A percentile compares a stretch with the other conserved stretches of the same genome.
Conservation (phyloP, 2,113 vertebrate genomes). For the Cryptotis parvus region DNA sequence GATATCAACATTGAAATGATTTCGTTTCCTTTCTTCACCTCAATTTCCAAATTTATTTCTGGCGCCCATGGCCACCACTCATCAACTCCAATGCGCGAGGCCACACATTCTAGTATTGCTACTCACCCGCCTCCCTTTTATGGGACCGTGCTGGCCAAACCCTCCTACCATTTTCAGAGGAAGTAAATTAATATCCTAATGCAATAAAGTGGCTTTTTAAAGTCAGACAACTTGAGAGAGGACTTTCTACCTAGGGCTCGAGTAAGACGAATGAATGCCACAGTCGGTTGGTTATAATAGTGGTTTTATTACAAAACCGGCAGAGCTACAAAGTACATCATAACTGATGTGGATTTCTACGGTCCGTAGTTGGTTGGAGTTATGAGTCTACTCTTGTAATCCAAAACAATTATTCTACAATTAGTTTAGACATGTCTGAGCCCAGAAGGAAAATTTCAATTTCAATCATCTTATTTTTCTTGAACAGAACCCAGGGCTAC, state of each 20-base stretch:
- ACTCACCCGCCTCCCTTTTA: no score
- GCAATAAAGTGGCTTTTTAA: not conserved
- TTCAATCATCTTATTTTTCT: constrained; percentile 71
- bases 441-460: constrained; percentile 82
- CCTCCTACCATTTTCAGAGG: not conserved
- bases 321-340: constrained; percentile 57
- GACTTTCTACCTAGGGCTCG: not conserved
- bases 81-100: not conserved
- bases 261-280: constrained; percentile 47
- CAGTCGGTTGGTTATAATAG: constrained; percentile 40
- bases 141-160: not conserved
- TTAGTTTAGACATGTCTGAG: constrained; percentile 82
- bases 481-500: constrained; percentile 75
- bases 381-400: constrained; percentile 62
- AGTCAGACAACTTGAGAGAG: not conserved
- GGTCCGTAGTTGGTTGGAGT: constrained; percentile 69
- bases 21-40: constrained; percentile 28
- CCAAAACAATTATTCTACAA: constrained; percentile 85
- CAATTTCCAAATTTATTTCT: constrained; percentile 15
- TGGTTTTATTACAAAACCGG: constrained; percentile 23
- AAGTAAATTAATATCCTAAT: not conserved
- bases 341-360: constrained; percentile 50
- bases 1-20: constrained; percentile 20
- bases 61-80: not conserved
- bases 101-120: not conserved